These are phyloP conservation scores for Neodon shergylaensis DNA, from an alignment of 2,113 vertebrate genomes.

Conservation along the genomic window DNA sequence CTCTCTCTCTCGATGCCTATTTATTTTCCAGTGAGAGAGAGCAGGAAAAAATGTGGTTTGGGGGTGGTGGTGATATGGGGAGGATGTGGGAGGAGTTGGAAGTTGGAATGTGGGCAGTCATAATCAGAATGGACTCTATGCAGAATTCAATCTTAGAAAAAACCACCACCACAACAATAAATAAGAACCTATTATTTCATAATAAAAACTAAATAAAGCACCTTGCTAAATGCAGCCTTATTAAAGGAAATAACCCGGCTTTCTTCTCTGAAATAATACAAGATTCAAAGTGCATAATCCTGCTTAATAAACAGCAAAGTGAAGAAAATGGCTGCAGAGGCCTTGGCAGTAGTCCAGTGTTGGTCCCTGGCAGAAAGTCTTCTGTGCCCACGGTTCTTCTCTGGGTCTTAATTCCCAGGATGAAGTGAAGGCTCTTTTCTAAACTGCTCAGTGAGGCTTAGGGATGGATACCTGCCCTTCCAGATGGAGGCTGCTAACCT, in stretches of 20 bases:
- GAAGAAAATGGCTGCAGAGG: accelerated
- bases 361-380: too few relatives aligned
- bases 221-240: background rate
- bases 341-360: accelerated
- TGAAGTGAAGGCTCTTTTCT: background rate
- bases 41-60: background rate
- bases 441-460: background rate
- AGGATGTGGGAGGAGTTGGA: background rate
- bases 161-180: background rate
- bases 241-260: background rate
- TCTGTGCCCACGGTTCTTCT: accelerated
- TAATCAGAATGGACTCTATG: background rate
- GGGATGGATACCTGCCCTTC: background rate
- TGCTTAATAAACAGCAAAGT: background rate
- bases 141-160: background rate
- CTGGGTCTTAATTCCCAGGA: background rate
- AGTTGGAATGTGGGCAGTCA: too few relatives aligned
- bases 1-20: background rate
- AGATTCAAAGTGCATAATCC: too few relatives aligned
- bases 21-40: background rate
- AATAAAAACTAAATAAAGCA: background rate
- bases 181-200: background rate
- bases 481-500: background rate
- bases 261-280: too few relatives aligned
- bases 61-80: background rate